Percentiles rank a stretch among this genome's conserved stretches.
Conservation (phyloP, 1,140 invertebrate species). For the Maniola jurtina region DNA sequence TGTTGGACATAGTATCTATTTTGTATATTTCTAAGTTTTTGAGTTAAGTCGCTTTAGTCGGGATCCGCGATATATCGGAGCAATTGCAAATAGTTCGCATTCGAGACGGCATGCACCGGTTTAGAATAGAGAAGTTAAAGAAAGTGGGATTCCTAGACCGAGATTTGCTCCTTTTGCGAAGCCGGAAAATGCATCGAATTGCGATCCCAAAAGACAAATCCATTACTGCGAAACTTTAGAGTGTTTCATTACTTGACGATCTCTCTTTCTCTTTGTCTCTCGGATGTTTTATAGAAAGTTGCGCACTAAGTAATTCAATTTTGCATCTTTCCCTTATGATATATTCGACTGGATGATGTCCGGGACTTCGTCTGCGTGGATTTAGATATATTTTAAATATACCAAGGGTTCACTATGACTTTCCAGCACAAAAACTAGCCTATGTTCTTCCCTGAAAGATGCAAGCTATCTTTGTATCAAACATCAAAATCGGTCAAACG, state of each 20-base stretch:
- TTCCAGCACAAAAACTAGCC: too few species aligned
- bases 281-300: slow-evolving; percentile 4
- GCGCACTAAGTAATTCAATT: background rate
- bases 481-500: too few species aligned
- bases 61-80: slow-evolving; percentile 27
- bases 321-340: background rate
- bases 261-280: slow-evolving; percentile 2
- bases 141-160: slow-evolving; percentile 42
- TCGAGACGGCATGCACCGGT: slow-evolving; percentile 28
- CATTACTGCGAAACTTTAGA: slow-evolving; percentile 28
- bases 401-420: too few species aligned
- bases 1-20: too few species aligned
- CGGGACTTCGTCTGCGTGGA: too few species aligned
- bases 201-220: slow-evolving; percentile 37
- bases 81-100: slow-evolving; percentile 42
- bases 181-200: slow-evolving; percentile 38
- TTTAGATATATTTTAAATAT: too few species aligned
- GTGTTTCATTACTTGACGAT: slow-evolving; percentile 16
- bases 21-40: background rate
- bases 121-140: slow-evolving; percentile 55
- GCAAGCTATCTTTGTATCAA: too few species aligned
- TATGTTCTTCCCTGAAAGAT: too few species aligned
- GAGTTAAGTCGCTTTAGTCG: background rate
- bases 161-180: slow-evolving; percentile 36
- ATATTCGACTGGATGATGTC: too few species aligned